Evolutionary conservation across 2,888 invertebrate species (phyloP).

Genomic region (Drosophila monieri): DNA sequence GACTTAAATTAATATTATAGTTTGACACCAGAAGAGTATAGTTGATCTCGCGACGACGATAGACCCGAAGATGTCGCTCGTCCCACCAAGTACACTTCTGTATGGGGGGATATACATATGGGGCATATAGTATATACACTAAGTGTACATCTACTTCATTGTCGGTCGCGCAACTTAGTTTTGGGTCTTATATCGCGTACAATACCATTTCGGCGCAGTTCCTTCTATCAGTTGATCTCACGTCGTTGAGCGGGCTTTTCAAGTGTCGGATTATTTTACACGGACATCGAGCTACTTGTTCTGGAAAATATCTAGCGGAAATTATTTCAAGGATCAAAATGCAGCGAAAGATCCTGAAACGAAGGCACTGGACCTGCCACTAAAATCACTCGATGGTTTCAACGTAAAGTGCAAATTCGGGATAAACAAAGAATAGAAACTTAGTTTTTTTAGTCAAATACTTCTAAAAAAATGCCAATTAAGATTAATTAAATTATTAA

Average conservation of each 20-base stretch:
- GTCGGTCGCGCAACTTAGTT: conserved; percentile 60
- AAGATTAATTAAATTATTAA: neutral
- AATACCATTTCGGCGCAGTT: conserved; percentile 72
- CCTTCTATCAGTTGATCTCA: conserved; percentile 74
- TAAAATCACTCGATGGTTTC: conserved; percentile 1
- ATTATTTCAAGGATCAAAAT: conserved; percentile 9
- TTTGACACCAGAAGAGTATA: conserved; percentile 40
- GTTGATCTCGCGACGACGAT: conserved; percentile 8
- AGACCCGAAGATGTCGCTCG: conserved; percentile 25
- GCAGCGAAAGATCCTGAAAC: conserved; percentile 3
- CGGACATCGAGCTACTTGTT: conserved; percentile 3
- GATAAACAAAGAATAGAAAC: neutral
- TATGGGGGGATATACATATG: conserved; percentile 35
- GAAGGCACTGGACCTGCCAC: conserved; percentile 15
- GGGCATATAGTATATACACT: conserved; percentile 52
- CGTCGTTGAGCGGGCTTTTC: conserved; percentile 55
- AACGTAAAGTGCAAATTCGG: conserved; percentile 17
- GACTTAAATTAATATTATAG: conserved; percentile 77
- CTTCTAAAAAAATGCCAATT: neutral
- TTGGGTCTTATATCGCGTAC: conserved; percentile 50
- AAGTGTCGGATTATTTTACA: conserved; percentile 61
- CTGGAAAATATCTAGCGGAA: conserved; percentile 1
- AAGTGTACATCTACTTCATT: conserved; percentile 67
- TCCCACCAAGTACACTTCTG: conserved; percentile 22
- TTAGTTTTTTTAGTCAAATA: neutral